Conservation (phyloP, 2,888 invertebrate genomes). For the Euzetes globulus region DNA sequence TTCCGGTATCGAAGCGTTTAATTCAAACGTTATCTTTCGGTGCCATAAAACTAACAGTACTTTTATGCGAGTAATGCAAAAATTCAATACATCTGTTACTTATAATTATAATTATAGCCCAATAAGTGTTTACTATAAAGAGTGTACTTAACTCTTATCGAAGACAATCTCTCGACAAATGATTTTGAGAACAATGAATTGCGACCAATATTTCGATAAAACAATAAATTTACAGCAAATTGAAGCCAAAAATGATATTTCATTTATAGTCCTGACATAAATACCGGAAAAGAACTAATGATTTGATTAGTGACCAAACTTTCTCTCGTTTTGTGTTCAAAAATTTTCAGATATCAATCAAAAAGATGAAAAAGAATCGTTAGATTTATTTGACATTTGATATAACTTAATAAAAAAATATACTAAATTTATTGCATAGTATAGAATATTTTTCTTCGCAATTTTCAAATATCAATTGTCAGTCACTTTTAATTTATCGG, state of each 20-base stretch:
- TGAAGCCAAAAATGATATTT: not conserved
- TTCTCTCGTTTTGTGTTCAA: too few relatives aligned
- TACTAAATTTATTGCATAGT: too few relatives aligned
- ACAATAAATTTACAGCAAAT: not conserved
- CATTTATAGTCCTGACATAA: not conserved
- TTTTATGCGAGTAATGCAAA: constrained; percentile 17
- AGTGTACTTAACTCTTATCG: constrained; percentile 18
- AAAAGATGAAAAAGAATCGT: too few relatives aligned
- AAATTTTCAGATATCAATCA: too few relatives aligned
- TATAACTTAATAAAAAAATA: too few relatives aligned
- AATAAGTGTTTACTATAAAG: not conserved
- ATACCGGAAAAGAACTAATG: not conserved
- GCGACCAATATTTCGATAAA: not conserved
- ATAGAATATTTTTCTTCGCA: too few relatives aligned
- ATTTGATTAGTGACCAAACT: not conserved
- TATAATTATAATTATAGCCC: not conserved
- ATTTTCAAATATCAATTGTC: too few relatives aligned
- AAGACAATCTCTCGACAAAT: not conserved
- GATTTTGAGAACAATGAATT: not conserved
- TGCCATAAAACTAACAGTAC: not conserved
- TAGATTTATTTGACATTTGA: too few relatives aligned
- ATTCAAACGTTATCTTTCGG: constrained; percentile 5
- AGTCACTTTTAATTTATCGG: too few relatives aligned
- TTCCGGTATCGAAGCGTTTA: constrained; percentile 21
- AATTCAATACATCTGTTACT: constrained; percentile 22